Percentiles rank a stretch among this genome's conserved stretches.
These are phyloP conservation scores for Vanacampus margaritifer DNA, from an alignment of 2,113 vertebrate species.

Conservation along the genomic window DNA sequence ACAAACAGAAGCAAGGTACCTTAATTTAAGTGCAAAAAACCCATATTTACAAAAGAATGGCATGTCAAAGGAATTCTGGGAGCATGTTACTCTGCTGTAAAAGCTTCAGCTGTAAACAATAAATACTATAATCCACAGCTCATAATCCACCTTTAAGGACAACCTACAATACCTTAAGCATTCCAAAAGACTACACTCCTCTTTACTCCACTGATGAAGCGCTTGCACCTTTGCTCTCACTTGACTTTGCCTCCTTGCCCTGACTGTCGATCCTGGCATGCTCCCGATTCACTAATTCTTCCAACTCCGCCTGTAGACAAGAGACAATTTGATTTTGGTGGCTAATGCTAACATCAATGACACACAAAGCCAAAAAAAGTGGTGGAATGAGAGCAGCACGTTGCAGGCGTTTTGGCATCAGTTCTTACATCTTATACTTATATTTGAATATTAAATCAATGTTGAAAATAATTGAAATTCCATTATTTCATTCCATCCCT, in stretches of 20 bases:
- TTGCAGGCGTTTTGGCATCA: not conserved
- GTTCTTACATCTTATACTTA: too few relatives aligned
- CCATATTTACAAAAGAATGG: constrained; percentile 12
- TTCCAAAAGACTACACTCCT: constrained; percentile 45
- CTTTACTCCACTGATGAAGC: constrained; percentile 36
- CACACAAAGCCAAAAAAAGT: not conserved
- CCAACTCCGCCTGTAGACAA: constrained; percentile 76
- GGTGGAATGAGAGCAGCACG: not conserved
- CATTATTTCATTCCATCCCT: too few relatives aligned
- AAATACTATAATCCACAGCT: not conserved
- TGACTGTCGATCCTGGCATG: constrained; percentile 77
- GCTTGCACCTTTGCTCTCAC: constrained; percentile 38
- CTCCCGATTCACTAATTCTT: constrained; percentile 80
- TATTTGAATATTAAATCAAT: too few relatives aligned
- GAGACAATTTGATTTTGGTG: not conserved
- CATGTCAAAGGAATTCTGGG: not conserved
- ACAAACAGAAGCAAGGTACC: not conserved
- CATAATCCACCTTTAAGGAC: constrained; percentile 2
- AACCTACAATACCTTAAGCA: not conserved
- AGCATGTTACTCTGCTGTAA: not conserved
- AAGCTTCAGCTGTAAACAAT: constrained; percentile 13
- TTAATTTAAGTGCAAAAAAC: constrained; percentile 27
- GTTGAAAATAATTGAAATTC: too few relatives aligned
- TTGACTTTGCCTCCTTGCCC: constrained; percentile 48
- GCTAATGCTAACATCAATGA: not conserved